phyloP scores from a whole-genome alignment of 2,888 invertebrate genomes.

The Nudaria mundana region DNA sequence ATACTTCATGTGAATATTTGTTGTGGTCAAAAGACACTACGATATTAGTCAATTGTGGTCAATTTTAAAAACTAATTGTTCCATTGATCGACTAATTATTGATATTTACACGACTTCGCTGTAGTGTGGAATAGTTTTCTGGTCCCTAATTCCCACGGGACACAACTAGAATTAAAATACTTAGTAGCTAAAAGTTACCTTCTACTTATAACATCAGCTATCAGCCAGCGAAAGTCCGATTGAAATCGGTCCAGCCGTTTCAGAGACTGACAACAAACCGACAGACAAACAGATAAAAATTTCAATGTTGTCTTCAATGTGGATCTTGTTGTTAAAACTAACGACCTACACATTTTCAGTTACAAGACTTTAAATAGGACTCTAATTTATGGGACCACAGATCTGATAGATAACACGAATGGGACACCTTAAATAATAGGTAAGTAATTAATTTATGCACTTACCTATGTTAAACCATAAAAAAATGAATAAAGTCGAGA shows the following conservation, averaged over 20 bases:
- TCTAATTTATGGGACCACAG: slow-evolving; percentile 1
- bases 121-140: no score
- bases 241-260: no score
- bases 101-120: no score
- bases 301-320: no score
- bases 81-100: slow-evolving; percentile 29
- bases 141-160: no score
- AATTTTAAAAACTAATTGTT: slow-evolving; percentile 33
- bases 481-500: slow-evolving; percentile 1
- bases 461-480: slow-evolving; percentile 4
- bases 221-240: no score
- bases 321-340: no score
- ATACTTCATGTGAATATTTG: slow-evolving; percentile 31
- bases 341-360: no score
- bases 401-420: slow-evolving; percentile 4
- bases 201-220: no score
- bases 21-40: slow-evolving; percentile 26
- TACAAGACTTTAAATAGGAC: no score
- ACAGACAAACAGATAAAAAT: background rate
- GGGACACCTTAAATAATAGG: slow-evolving; percentile 4
- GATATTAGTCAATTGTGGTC: slow-evolving; percentile 39
- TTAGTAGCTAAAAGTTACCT: slow-evolving; percentile 7
- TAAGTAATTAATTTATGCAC: slow-evolving; percentile 9
- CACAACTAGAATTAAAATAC: slow-evolving; percentile 22
- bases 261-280: background rate